phyloP scores from a whole-genome alignment of 2,113 vertebrate species.

The Micronisus gabar region DNA sequence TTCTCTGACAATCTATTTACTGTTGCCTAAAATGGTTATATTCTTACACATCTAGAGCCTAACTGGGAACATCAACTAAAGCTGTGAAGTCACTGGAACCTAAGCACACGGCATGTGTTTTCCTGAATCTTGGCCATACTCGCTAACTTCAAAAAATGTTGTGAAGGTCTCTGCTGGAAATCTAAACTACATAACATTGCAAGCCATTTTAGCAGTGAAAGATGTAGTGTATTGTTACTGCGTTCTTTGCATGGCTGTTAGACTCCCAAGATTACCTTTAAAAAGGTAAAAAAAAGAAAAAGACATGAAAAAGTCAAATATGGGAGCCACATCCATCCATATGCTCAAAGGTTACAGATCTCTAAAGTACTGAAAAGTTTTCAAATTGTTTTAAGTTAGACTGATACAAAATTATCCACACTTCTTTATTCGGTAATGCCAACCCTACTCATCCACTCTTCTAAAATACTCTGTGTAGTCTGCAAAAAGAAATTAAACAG shows the following conservation, averaged over 20 bases:
- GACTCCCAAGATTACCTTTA: neutral
- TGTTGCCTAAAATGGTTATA: constrained; percentile 14
- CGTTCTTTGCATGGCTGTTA: neutral
- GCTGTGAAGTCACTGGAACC: neutral
- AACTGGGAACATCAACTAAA: neutral
- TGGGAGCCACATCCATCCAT: neutral
- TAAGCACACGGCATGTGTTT: neutral
- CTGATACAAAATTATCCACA: neutral
- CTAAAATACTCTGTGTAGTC: neutral
- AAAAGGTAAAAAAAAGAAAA: neutral
- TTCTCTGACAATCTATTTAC: neutral
- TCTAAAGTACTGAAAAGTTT: neutral
- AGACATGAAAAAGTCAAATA: neutral
- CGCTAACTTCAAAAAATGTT: neutral
- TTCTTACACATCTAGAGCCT: neutral
- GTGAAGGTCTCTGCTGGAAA: neutral
- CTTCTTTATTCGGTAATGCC: neutral
- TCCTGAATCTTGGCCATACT: neutral
- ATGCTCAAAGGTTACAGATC: neutral
- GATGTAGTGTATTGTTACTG: neutral
- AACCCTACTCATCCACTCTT: neutral
- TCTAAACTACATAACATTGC: neutral
- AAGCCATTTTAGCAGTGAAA: neutral
- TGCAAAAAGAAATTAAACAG: constrained; percentile 13
- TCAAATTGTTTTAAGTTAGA: neutral